phyloP scores from a whole-genome alignment of 2,113 vertebrate genomes.

The Numida meleagris region DNA sequence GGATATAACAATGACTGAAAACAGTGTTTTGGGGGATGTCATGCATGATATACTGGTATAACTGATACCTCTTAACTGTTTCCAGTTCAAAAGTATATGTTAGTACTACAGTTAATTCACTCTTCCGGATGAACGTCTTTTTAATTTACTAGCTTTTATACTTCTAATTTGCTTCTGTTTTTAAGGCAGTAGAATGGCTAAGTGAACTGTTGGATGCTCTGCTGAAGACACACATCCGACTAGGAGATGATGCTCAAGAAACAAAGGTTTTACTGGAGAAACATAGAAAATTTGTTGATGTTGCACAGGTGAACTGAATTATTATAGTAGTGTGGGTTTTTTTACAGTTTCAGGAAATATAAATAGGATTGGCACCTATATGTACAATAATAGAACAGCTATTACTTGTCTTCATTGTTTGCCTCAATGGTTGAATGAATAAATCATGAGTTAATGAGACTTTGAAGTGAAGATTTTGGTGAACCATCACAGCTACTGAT shows the following conservation, averaged over 20 bases:
- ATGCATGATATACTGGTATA: not conserved
- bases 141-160: not conserved
- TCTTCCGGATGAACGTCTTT: not conserved
- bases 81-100: not conserved
- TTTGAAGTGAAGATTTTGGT: not conserved
- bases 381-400: not conserved
- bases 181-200: constrained; percentile 95
- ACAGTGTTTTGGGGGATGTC: not conserved
- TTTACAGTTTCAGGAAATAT: not conserved
- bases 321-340: not conserved
- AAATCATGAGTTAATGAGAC: not conserved
- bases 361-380: not conserved
- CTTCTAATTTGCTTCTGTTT: not conserved
- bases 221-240: constrained; percentile 91
- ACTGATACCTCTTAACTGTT: not conserved
- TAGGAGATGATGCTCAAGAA: constrained; percentile 95
- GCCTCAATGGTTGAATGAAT: not conserved
- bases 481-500: not conserved
- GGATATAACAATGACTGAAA: not conserved
- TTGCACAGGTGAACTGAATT: constrained; percentile 88
- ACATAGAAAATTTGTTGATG: constrained; percentile 97
- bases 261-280: constrained; percentile 95
- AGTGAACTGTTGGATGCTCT: constrained; percentile 94
- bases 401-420: not conserved
- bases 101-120: not conserved